These are phyloP conservation scores for Limnodromus scolopaceus DNA, from an alignment of 2,797 vertebrate species.

Conservation along the genomic window DNA sequence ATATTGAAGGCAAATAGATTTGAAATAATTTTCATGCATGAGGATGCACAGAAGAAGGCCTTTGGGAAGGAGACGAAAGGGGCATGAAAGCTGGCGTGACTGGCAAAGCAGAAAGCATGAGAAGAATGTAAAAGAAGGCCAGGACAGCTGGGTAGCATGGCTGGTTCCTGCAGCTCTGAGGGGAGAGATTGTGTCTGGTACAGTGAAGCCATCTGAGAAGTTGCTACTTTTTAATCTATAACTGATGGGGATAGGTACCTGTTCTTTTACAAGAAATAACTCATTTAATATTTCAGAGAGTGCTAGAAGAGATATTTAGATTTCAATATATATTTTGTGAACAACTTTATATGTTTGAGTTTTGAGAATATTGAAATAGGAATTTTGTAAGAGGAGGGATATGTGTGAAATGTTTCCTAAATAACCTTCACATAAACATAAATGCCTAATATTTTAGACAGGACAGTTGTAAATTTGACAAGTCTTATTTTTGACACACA, in stretches of 20 bases:
- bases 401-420: not conserved
- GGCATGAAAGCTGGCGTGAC: not conserved
- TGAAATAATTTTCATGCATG: not conserved
- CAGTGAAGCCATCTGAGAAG: not conserved
- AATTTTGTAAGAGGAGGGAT: not conserved
- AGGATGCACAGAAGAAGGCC: not conserved
- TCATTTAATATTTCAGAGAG: not conserved
- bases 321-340: not conserved
- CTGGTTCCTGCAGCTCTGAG: not conserved
- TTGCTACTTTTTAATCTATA: not conserved
- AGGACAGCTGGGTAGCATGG: not conserved
- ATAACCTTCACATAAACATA: accelerated
- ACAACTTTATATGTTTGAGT: not conserved
- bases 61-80: slow-evolving; percentile 3
- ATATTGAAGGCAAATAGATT: not conserved
- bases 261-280: not conserved
- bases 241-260: not conserved
- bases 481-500: not conserved
- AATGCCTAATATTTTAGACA: not conserved
- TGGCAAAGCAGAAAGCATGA: not conserved
- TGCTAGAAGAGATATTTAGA: not conserved
- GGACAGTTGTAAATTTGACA: not conserved
- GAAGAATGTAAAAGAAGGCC: not conserved
- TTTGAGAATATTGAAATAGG: not conserved
- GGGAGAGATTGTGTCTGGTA: not conserved